These are phyloP conservation scores for Globodera rostochiensis DNA, from an alignment of 1,140 invertebrate species.

Conservation along the genomic window DNA sequence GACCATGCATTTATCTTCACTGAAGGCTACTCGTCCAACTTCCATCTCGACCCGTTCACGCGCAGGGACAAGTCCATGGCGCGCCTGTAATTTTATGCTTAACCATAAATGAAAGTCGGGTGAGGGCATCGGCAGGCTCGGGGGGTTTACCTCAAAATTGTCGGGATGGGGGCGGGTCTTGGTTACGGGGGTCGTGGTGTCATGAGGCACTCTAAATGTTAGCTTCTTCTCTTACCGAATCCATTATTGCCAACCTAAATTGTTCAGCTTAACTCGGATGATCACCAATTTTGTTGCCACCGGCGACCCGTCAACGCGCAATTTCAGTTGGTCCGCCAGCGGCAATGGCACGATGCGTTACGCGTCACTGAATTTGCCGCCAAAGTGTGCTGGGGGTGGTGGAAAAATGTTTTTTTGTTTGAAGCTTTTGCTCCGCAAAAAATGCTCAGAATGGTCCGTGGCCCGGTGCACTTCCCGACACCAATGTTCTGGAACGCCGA, in stretches of 20 bases:
- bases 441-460: constrained; percentile 54
- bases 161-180: too few relatives aligned
- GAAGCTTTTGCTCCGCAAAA: background rate
- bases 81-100: constrained; percentile 32
- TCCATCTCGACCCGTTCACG: constrained; percentile 57
- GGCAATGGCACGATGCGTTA: constrained; percentile 50
- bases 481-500: constrained; percentile 64
- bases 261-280: constrained; percentile 51
- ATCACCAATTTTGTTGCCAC: constrained; percentile 59
- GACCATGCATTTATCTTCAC: constrained; percentile 65
- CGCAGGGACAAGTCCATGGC: constrained; percentile 61
- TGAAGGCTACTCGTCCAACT: constrained; percentile 61
- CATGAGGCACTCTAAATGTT: too few relatives aligned
- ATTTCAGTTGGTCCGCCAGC: constrained; percentile 54
- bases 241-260: too few relatives aligned
- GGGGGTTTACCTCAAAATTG: too few relatives aligned
- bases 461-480: constrained; percentile 57
- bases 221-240: too few relatives aligned
- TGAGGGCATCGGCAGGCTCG: too few relatives aligned
- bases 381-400: constrained; percentile 44
- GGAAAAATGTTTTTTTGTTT: background rate
- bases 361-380: constrained; percentile 58
- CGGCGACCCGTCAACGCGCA: constrained; percentile 60
- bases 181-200: background rate
- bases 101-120: too few relatives aligned